Evolutionary conservation across 2,113 vertebrate species (phyloP).

Genomic region (Dipodomys ordii): DNA sequence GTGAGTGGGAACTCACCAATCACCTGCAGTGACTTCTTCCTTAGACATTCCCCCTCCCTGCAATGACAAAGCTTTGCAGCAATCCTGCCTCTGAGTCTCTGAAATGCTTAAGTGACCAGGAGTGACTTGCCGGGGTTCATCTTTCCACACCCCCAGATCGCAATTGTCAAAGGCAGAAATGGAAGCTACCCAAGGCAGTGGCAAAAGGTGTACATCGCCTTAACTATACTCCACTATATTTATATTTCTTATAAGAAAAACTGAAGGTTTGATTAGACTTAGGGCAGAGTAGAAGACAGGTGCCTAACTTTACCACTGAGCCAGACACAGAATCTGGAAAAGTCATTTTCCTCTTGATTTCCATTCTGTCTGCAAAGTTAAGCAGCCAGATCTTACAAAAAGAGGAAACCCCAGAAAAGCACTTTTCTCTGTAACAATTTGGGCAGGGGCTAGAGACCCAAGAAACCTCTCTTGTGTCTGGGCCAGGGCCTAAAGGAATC

Average conservation of each 20-base stretch:
- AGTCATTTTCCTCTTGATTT: not conserved
- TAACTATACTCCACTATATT: not conserved
- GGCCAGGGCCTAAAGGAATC: not conserved
- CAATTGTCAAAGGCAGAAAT: not conserved
- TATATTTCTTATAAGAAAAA: not conserved
- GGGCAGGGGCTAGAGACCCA: not conserved
- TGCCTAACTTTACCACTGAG: not conserved
- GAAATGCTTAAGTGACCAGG: not conserved
- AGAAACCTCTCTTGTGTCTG: not conserved
- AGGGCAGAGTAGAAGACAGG: not conserved
- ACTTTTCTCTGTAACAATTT: not conserved
- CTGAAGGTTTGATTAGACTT: not conserved
- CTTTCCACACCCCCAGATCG: not conserved
- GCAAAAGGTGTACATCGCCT: not conserved
- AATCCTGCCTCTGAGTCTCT: not conserved
- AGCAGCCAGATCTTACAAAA: not conserved
- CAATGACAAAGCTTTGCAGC: not conserved
- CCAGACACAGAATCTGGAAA: not conserved
- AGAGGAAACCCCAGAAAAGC: not conserved
- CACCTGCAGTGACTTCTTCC: not conserved
- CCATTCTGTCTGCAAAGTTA: not conserved
- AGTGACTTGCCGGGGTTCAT: not conserved
- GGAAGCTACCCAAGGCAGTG: not conserved
- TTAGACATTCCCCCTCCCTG: accelerated
- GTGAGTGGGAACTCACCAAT: not conserved